Evolutionary conservation across 2,888 invertebrate genomes (phyloP).

Genomic region (Heliconius hortense): DNA sequence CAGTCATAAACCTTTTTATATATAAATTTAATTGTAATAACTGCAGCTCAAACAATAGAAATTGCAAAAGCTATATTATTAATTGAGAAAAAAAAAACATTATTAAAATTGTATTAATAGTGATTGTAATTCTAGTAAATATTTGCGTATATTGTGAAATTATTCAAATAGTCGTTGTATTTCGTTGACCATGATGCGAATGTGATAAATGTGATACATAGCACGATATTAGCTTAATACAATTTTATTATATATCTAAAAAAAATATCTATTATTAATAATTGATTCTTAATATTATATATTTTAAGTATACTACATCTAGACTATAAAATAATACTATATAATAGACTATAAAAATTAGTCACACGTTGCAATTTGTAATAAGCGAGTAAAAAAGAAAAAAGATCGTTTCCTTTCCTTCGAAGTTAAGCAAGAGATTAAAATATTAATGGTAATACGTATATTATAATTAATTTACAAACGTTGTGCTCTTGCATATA

Average conservation of each 20-base stretch:
- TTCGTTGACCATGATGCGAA: not conserved
- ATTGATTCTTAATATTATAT: no score
- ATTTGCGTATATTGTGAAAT: no score
- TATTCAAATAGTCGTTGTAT: no score
- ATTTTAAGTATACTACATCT: not conserved
- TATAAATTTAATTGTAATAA: not conserved
- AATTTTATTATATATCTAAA: not conserved
- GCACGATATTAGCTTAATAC: not conserved
- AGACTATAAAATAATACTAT: not conserved
- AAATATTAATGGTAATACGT: not conserved
- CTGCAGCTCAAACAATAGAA: no score
- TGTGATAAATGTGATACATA: not conserved
- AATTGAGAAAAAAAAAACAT: no score
- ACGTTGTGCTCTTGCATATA: slow-evolving; percentile 5
- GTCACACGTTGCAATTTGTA: not conserved
- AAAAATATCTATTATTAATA: no score
- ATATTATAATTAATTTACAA: slow-evolving; percentile 5
- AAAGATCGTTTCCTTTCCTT: not conserved
- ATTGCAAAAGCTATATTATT: no score
- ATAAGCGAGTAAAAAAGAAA: not conserved
- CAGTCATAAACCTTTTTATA: not conserved
- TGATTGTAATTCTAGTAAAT: no score
- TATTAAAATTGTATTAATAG: no score
- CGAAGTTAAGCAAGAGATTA: not conserved
- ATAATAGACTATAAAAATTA: not conserved